phyloP scores from a whole-genome alignment of 2,797 vertebrate genomes.

The Antrozous pallidus region DNA sequence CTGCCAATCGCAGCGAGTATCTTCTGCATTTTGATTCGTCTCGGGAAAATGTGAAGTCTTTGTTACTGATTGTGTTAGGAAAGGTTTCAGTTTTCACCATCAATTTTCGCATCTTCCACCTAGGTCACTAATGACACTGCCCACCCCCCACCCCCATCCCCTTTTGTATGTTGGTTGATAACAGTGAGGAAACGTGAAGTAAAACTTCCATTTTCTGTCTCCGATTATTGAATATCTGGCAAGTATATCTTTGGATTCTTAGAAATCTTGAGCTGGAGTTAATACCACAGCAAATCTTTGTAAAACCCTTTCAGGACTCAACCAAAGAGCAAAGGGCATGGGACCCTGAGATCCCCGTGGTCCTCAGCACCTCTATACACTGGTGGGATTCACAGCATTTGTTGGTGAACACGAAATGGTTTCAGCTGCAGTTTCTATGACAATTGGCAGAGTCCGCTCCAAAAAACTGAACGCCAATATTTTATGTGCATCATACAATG shows the following conservation, averaged over 20 bases:
- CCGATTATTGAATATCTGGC: not conserved
- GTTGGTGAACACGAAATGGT: not conserved
- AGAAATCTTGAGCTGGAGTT: not conserved
- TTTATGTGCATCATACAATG: not conserved
- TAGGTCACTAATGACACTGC: not conserved
- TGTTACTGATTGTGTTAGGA: not conserved
- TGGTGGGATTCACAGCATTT: not conserved
- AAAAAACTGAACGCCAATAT: not conserved
- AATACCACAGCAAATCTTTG: not conserved
- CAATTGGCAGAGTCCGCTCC: not conserved
- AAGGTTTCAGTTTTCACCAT: not conserved
- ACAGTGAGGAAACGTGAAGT: not conserved
- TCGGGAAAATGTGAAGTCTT: not conserved
- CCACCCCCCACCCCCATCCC: too few relatives aligned
- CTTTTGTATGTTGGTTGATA: not conserved
- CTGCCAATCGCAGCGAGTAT: not conserved
- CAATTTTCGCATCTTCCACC: not conserved
- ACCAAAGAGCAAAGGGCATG: not conserved
- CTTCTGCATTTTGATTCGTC: not conserved
- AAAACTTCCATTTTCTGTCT: not conserved
- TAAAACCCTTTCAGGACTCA: not conserved
- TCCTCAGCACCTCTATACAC: not conserved
- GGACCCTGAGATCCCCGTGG: not conserved
- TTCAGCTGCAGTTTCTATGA: not conserved
- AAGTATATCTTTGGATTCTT: not conserved